A percentile compares a stretch with the other conserved stretches of the same genome.
Conservation (phyloP, 2,888 invertebrate species). For the Hemithea aestivaria region DNA sequence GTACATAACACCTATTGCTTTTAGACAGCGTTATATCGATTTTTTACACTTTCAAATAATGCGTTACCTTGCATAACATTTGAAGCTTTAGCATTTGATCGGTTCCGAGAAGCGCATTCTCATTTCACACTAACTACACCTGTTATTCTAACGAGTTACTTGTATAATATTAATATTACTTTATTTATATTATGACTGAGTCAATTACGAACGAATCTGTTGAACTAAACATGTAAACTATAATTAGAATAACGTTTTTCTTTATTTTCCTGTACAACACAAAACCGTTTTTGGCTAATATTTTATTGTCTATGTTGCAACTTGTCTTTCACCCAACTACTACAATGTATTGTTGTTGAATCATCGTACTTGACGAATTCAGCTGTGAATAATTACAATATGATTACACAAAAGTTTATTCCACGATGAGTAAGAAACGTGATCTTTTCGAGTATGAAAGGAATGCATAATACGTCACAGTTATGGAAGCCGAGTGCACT, state of each 20-base stretch:
- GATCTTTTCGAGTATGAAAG: conserved; percentile 34
- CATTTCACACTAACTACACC: too few species aligned
- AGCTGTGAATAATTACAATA: conserved; percentile 17
- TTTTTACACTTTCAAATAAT: conserved; percentile 45
- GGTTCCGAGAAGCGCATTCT: conserved; percentile 37
- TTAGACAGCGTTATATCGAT: conserved; percentile 25
- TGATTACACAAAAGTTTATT: conserved; percentile 15
- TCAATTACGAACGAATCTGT: too few species aligned
- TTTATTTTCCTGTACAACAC: too few species aligned
- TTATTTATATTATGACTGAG: too few species aligned
- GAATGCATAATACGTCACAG: too few species aligned
- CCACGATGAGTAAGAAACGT: conserved; percentile 19
- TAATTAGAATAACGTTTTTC: too few species aligned
- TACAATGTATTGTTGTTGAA: conserved; percentile 15
- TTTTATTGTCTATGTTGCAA: conserved; percentile 18
- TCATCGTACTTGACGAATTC: conserved; percentile 14
- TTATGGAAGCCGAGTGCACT: too few species aligned
- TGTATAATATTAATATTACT: too few species aligned
- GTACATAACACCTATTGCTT: conserved; percentile 10
- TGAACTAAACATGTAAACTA: too few species aligned
- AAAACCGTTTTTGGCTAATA: too few species aligned
- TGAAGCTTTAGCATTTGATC: conserved; percentile 52
- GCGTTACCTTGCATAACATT: conserved; percentile 43
- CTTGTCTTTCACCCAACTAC: conserved; percentile 2
- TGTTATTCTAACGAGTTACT: too few species aligned